Evolutionary conservation across 2,797 vertebrate species (phyloP).

Genomic region (Crypturellus tataupa): DNA sequence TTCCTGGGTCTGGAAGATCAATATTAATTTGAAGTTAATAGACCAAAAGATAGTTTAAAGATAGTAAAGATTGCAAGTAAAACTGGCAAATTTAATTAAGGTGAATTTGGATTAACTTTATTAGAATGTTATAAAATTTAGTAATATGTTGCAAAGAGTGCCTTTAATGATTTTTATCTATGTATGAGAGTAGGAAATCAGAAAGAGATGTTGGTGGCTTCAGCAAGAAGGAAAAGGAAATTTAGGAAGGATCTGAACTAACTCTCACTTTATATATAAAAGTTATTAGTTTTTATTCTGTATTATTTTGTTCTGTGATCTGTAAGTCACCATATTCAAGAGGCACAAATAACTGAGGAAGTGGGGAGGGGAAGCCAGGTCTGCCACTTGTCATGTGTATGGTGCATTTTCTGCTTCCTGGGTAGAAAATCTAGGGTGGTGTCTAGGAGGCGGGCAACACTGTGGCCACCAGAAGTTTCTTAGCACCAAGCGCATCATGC

Average conservation of each 20-base stretch:
- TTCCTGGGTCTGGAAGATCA: neutral
- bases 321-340: neutral
- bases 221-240: neutral
- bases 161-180: neutral
- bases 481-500: no score
- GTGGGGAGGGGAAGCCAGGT: neutral
- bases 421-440: no score
- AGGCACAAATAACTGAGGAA: neutral
- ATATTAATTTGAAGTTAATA: neutral
- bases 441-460: no score
- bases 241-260: neutral
- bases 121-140: neutral
- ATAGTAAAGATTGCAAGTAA: neutral
- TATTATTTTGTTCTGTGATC: neutral
- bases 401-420: no score
- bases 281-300: neutral
- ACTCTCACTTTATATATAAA: neutral
- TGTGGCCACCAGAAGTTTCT: no score
- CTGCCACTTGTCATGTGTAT: no score
- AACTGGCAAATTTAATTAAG: neutral
- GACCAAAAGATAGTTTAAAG: neutral
- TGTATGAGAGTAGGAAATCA: neutral
- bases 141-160: neutral
- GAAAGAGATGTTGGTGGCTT: neutral
- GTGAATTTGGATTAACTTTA: neutral